Conservation (phyloP, 2,888 invertebrate species). For the Melanostoma scalare region DNA sequence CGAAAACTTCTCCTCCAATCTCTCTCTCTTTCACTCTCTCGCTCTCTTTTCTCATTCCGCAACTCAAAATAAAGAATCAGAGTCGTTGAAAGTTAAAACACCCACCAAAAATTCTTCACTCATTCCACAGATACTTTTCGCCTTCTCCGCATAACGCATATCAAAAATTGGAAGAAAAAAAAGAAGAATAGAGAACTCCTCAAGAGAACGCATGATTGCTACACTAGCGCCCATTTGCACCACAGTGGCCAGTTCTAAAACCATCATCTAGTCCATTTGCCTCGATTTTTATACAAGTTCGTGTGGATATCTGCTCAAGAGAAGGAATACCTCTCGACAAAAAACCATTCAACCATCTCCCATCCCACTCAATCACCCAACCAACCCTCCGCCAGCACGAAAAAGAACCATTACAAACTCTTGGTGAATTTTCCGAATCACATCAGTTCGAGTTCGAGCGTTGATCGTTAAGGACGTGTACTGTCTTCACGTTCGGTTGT, state of each 20-base stretch:
- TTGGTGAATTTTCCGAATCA: slow-evolving; percentile 69
- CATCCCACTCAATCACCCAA: slow-evolving; percentile 68
- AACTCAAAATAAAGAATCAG: slow-evolving; percentile 1
- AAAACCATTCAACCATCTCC: slow-evolving; percentile 62
- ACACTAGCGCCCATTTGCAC: slow-evolving; percentile 48
- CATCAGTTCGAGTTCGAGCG: slow-evolving; percentile 82
- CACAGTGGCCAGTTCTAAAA: slow-evolving; percentile 18
- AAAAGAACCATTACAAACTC: slow-evolving; percentile 69
- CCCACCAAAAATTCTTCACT: slow-evolving; percentile 42
- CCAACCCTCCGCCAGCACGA: slow-evolving; percentile 61
- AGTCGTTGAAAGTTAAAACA: slow-evolving; percentile 12
- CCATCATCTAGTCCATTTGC: slow-evolving; percentile 12
- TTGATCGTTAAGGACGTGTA: slow-evolving; percentile 80
- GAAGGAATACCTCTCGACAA: slow-evolving; percentile 27
- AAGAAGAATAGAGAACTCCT: slow-evolving; percentile 22
- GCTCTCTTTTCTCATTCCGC: slow-evolving; percentile 1
- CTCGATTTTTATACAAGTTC: slow-evolving; percentile 21
- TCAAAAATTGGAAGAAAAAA: slow-evolving; percentile 15
- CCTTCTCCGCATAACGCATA: background rate
- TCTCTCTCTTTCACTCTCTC: no score
- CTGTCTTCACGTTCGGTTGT: slow-evolving; percentile 76
- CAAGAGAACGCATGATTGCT: slow-evolving; percentile 56
- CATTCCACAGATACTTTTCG: slow-evolving; percentile 49
- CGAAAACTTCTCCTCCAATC: no score
- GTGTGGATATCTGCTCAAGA: slow-evolving; percentile 56